Conservation (phyloP, 2,797 vertebrate species). For the Paguma larvata region DNA sequence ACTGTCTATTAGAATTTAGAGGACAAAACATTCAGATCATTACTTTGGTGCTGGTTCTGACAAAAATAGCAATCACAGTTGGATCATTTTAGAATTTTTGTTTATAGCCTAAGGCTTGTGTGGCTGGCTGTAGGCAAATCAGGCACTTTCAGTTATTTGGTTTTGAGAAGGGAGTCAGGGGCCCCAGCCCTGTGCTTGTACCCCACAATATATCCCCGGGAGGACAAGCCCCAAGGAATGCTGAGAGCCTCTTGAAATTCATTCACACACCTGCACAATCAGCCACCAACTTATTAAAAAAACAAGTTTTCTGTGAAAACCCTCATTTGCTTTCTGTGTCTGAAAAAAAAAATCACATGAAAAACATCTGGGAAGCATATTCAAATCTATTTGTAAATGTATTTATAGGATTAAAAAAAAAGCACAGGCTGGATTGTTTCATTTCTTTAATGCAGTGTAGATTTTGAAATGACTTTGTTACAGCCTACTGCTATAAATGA, state of each 20-base stretch:
- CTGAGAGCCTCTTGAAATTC: constrained; percentile 10
- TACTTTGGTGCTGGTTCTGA: constrained; percentile 17
- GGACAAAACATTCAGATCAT: constrained; percentile 44
- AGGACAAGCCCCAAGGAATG: background rate
- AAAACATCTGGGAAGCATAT: constrained; percentile 54
- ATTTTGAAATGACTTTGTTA: constrained; percentile 56
- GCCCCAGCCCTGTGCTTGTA: background rate
- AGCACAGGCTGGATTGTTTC: constrained; percentile 6
- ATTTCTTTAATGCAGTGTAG: constrained; percentile 33
- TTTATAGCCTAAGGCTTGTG: constrained; percentile 16
- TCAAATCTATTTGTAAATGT: constrained; percentile 54
- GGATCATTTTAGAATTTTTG: constrained; percentile 33
- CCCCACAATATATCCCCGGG: background rate
- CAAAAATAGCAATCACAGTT: constrained; percentile 66
- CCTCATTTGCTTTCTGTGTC: constrained; percentile 55
- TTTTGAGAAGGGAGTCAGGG: constrained; percentile 38
- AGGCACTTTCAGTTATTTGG: constrained; percentile 15
- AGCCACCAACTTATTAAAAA: constrained; percentile 51
- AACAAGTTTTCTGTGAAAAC: constrained; percentile 55
- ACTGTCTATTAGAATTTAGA: constrained; percentile 66
- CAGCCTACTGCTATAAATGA: background rate
- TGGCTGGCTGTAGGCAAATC: constrained; percentile 24
- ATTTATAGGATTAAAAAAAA: constrained; percentile 20
- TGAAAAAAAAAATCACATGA: constrained; percentile 41
- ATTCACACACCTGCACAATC: constrained; percentile 49